A percentile compares a stretch with the other conserved stretches of the same genome.
Evolutionary conservation across 2,797 vertebrate genomes (phyloP).

Genomic region (Myoxocephalus aenaeus): DNA sequence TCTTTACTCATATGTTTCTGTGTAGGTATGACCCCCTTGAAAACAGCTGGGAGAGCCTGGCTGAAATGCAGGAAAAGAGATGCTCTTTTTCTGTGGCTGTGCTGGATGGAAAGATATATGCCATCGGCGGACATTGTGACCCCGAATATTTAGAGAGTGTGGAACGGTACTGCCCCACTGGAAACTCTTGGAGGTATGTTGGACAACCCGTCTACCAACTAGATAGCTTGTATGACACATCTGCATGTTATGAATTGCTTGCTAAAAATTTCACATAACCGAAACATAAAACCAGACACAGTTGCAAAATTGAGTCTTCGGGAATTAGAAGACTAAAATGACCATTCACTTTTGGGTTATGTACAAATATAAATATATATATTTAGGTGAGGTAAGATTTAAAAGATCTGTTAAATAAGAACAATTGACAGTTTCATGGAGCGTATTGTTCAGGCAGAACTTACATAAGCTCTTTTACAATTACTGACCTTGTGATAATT

Average conservation of each 20-base stretch:
- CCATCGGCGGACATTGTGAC: constrained; percentile 79
- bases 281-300: background rate
- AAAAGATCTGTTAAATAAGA: too few relatives aligned
- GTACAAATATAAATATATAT: too few relatives aligned
- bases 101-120: constrained; percentile 68
- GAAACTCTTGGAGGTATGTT: constrained; percentile 82
- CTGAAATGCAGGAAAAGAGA: constrained; percentile 79
- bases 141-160: constrained; percentile 74
- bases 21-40: constrained; percentile 78
- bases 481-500: background rate
- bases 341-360: too few relatives aligned
- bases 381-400: too few relatives aligned
- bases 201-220: background rate
- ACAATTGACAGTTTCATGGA: too few relatives aligned
- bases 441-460: too few relatives aligned
- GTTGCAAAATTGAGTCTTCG: background rate
- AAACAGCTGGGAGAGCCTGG: constrained; percentile 77
- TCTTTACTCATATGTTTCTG: background rate
- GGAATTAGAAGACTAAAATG: too few relatives aligned
- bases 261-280: background rate
- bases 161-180: constrained; percentile 77
- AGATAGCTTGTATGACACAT: background rate
- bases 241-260: background rate
- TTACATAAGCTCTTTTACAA: background rate
- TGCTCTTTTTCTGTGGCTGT: constrained; percentile 78